Base-by-base conservation (phyloP, 2,797 vertebrate species). In the Silurus aristotelis region DNA sequence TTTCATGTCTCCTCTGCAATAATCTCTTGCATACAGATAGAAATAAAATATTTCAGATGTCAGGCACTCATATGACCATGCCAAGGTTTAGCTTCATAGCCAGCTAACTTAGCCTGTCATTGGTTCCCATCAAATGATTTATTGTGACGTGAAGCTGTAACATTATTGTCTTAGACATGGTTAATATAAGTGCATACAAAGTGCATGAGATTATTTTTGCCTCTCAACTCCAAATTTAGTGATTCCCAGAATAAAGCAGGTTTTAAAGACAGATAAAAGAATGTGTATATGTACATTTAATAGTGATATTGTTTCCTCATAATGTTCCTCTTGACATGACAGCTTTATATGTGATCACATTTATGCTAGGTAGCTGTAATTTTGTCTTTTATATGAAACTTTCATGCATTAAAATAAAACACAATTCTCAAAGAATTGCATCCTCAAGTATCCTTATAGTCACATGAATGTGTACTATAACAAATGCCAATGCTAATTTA, bases 371-470 rank as follows among this genome's bases (percentile, higher is more conserved):
- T n/a, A 72, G 20, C 15, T 68, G 38, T 38, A 4, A 38, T 38
- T 38, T 38, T 38, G 38, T 38, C 52, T 15, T 2, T 73, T 52
- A 2, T 73, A 6, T 48, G 43, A 52, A 22, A 52, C 22, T 14
- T 12, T 5, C n/a, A 17, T 70, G 67, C 67, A n/a, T 48, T n/a
- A 73, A 70, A 73, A 75, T 75, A 27, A 75, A 75, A 75, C 6
- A 10, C 25, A 27, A 27, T 75, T 27, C 7, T 27, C n/a, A 17
- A 3, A 55, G 22, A 55, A 75, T 27, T 27, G 15, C n/a, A 2
- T 27, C 13, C 48, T 17, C 7, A 19, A 56, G n/a, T 27, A 76
- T 31, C 1, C 4, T 76, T 76, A 27, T 5, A 76, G 1, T 56
- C 55, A 31, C 25, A 58, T 5, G 9, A 25, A 12, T 60, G 25